Percentiles rank a stretch among this genome's conserved stretches.
Evolutionary conservation across 2,113 vertebrate species (phyloP).

Genomic region (Saguinus midas): DNA sequence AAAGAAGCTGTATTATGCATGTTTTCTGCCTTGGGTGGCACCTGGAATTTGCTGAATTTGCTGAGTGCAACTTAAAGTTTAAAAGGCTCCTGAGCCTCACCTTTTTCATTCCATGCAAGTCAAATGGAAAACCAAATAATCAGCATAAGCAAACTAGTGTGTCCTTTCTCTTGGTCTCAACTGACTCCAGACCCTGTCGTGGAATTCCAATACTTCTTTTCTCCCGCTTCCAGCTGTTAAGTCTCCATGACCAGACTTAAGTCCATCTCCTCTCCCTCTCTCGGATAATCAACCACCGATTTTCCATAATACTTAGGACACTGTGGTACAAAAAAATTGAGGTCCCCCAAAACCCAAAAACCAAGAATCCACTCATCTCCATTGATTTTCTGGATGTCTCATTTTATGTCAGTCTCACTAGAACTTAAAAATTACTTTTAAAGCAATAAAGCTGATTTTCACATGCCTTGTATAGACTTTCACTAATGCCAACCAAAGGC

Average conservation of each 20-base stretch:
- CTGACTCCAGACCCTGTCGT: background rate
- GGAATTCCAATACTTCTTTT: conserved; percentile 44
- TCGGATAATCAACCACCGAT: conserved; percentile 15
- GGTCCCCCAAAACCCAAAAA: background rate
- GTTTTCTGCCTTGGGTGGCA: conserved; percentile 58
- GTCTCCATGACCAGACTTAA: conserved; percentile 30
- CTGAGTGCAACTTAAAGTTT: conserved; percentile 57
- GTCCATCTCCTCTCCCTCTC: background rate
- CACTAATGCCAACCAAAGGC: background rate
- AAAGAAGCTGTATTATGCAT: conserved; percentile 45
- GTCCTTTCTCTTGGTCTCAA: conserved; percentile 22
- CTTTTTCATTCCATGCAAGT: conserved; percentile 38
- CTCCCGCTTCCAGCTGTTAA: conserved; percentile 8
- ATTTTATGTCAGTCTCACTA: background rate
- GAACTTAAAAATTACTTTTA: conserved; percentile 26
- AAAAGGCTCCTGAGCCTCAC: conserved; percentile 54
- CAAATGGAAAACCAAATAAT: conserved; percentile 56
- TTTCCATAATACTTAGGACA: conserved; percentile 8
- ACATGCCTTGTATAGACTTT: background rate
- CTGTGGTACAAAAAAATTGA: background rate
- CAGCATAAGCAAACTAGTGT: background rate
- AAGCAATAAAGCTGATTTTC: conserved; percentile 11
- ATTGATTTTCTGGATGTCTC: background rate
- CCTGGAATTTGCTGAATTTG: conserved; percentile 67
- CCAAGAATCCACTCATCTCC: background rate